Conservation (phyloP, 2,113 vertebrate genomes). For the Dissostichus mawsoni region DNA sequence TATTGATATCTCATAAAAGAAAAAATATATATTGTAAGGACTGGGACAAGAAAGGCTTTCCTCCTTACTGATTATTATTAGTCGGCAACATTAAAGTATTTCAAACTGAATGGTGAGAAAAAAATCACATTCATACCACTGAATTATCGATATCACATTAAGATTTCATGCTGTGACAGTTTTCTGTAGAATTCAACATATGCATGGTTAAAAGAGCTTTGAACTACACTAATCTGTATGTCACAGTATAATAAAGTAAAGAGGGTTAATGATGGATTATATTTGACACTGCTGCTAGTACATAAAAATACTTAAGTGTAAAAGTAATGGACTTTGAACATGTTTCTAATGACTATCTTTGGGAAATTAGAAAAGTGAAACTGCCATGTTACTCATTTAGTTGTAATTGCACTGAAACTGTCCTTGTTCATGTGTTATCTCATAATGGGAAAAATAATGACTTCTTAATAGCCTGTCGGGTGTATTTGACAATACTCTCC, state of each 20-base stretch:
- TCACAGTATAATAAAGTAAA: conserved; percentile 17
- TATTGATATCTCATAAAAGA: not conserved
- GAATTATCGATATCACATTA: not conserved
- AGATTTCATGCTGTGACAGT: not conserved
- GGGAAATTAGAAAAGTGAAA: conserved; percentile 24
- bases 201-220: not conserved
- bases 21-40: not conserved
- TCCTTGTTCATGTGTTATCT: conserved; percentile 16
- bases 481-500: not conserved
- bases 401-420: not conserved
- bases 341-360: conserved; percentile 22
- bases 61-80: not conserved
- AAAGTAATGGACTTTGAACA: conserved; percentile 10
- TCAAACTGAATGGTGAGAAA: not conserved
- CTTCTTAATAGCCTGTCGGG: conserved; percentile 29
- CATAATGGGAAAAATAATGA: conserved; percentile 40
- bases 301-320: not conserved
- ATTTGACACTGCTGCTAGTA: not conserved
- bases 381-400: conserved; percentile 25
- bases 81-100: not conserved
- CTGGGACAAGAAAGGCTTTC: not conserved
- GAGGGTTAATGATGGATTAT: conserved; percentile 6
- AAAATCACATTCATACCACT: not conserved
- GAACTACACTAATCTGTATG: not conserved
- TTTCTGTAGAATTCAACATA: not conserved